Base-by-base conservation (phyloP, 2,797 vertebrate genomes). In the Sciaenops ocellatus region DNA sequence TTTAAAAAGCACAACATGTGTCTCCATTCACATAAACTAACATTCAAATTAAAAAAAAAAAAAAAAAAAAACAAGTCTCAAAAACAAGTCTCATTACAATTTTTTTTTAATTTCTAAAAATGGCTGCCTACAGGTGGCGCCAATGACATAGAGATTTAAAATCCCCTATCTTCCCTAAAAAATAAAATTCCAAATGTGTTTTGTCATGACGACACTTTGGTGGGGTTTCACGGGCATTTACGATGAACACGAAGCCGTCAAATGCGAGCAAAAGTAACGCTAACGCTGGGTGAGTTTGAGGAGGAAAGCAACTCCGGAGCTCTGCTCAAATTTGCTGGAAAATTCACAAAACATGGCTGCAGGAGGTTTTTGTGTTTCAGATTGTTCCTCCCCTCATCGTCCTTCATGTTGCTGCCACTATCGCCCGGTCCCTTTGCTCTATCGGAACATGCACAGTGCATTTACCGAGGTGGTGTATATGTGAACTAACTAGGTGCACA, bases 301-400 rank as follows among this genome's bases (percentile, higher is more conserved):
- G 52, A 34, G 30, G 42, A 54, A 22, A 73, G 73, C 80, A 89
- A 92, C 90, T 92, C 87, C 66, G 83, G 81, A 83, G 88, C 85
- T 78, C 82, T 82, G 90, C 82, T 83, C 71, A 87, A 95, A 95
- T 94, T 95, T 92, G 82, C 73, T 82, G 77, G 75, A 88, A 95
- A 93, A 93, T 92, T 95, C 91, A 93, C 80, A 92, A 95, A 96
- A 96, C 94, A 96, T 96, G 96, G 96, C 95, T 95, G 94, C 94
- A 95, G 88, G 93, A 94, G 93, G 93, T 95, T 96, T 95, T 95
- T 93, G 92, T 93, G 94, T 94, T 95, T 94, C 81, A 91, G 92
- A 92, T 92, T 92, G 92, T 94, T 93, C 94, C 92, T 93, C 93
- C 93, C 93, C 93, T 92, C 90, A 57, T 90, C 91, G 93, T 94